Base-by-base conservation (phyloP, 1,140 invertebrate species). In the Cylas formicarius region DNA sequence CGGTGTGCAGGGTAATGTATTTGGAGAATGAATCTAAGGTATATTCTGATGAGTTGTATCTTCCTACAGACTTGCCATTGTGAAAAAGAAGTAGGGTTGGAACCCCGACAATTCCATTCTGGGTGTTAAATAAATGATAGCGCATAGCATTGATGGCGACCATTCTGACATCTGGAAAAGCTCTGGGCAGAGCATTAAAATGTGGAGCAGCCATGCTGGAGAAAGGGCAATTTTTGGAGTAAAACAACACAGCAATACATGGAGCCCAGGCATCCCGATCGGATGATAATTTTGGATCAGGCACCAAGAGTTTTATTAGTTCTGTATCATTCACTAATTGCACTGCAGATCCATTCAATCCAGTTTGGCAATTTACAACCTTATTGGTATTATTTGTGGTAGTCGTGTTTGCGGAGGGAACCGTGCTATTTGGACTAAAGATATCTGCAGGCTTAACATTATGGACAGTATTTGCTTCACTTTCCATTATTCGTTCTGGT, bases 1-100 rank as follows among this genome's bases (percentile, higher is more conserved):
- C 86, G 28, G 91, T 95, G 46, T 84, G 75, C 35, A 81, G 79
- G 34, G 76, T 77, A 13, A 97, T 75, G 67, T 95, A 97, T 49
- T 77, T 78, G 5, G 81, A 76, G 59, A 95, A 88, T 38, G 77
- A 78, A 36, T 86, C 78, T 18, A 92, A 71, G 11, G 77, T 85
- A 52, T 89, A 86, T 34, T 84, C 77, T 8, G 86, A 84, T 13
- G 82, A 81, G 70, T 95, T 93, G 50, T 86, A 93, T 68, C 89
- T 87, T 1, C 82, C 82, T 19, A 89, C 77, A 17, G 88, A 78
- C 61, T 86, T 78, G 0, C 89, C 89, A 70, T 94, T 94, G 61
- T 97, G 91, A 57, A 96, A 90, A 38, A 97, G 72, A 67, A 96
- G 78, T 8, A 97, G 64, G 22, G 90, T 93, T 24, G 92, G 92